phyloP scores from a whole-genome alignment of 2,888 invertebrate species.

The Mythimna ferrago region DNA sequence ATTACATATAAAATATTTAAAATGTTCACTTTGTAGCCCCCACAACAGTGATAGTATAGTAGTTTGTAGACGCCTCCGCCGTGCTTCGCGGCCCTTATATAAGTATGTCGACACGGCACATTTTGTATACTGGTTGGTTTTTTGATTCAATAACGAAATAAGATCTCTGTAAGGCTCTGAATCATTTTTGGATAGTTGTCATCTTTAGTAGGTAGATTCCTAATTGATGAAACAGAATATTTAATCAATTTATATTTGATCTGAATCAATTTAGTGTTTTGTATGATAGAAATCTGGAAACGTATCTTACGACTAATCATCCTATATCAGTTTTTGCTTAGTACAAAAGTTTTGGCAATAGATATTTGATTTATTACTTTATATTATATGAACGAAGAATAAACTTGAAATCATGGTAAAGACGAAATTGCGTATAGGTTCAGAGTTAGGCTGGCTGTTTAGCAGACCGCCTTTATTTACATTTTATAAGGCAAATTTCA shows the following conservation, averaged over 20 bases:
- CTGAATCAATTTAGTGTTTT: conserved; percentile 28
- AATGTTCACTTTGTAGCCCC: conserved; percentile 10
- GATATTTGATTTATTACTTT: conserved; percentile 10
- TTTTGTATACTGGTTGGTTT: conserved; percentile 76
- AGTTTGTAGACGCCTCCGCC: conserved; percentile 33
- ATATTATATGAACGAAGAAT: conserved; percentile 8
- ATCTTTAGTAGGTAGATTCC: neutral
- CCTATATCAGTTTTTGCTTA: neutral
- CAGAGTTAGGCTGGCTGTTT: neutral
- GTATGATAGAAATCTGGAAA: conserved; percentile 11
- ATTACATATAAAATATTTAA: conserved; percentile 6
- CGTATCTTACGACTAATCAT: conserved; percentile 26
- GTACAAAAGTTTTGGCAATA: neutral
- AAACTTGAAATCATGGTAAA: conserved; percentile 23
- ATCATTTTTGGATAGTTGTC: conserved; percentile 19
- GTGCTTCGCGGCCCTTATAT: conserved; percentile 35
- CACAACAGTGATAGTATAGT: conserved; percentile 13
- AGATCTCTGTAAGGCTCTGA: conserved; percentile 25
- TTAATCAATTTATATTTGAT: conserved; percentile 25
- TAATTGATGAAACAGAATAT: conserved; percentile 25
- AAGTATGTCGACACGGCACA: conserved; percentile 82
- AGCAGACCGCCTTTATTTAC: neutral
- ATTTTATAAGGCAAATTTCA: neutral
- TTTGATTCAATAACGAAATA: conserved; percentile 28
- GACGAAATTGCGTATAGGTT: conserved; percentile 5